A percentile compares a stretch with the other conserved stretches of the same genome.
Evolutionary conservation across 2,113 vertebrate species (phyloP).

Genomic region (Psammodynastes pulverulentus): DNA sequence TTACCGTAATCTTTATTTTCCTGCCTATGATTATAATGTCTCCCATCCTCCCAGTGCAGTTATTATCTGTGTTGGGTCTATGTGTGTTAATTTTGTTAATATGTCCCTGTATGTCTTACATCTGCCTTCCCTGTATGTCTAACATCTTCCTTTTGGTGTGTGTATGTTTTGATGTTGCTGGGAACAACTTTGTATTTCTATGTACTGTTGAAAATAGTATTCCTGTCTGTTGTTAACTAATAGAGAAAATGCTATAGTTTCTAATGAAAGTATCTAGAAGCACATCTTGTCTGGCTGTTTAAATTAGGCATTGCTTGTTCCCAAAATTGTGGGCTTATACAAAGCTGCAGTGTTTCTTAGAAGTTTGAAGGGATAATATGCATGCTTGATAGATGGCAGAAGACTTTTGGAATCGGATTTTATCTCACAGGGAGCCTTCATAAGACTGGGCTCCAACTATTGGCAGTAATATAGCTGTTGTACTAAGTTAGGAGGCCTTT

Average conservation of each 20-base stretch:
- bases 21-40: background rate
- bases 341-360: background rate
- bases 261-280: background rate
- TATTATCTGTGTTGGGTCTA: background rate
- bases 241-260: background rate
- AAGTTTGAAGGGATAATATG: background rate
- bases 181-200: background rate
- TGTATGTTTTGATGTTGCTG: background rate
- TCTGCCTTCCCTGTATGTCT: background rate
- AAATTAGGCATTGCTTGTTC: background rate
- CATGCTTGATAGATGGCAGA: background rate
- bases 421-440: background rate
- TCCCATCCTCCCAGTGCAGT: background rate
- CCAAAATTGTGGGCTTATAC: background rate
- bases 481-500: background rate
- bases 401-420: background rate
- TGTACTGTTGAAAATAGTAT: background rate
- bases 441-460: background rate
- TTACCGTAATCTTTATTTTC: background rate
- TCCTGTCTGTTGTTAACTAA: background rate
- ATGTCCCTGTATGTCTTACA: background rate
- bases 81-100: background rate
- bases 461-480: background rate
- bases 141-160: background rate
- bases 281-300: background rate